Conservation (phyloP, 2,888 invertebrate species). For the Drosophila ezoana region DNA sequence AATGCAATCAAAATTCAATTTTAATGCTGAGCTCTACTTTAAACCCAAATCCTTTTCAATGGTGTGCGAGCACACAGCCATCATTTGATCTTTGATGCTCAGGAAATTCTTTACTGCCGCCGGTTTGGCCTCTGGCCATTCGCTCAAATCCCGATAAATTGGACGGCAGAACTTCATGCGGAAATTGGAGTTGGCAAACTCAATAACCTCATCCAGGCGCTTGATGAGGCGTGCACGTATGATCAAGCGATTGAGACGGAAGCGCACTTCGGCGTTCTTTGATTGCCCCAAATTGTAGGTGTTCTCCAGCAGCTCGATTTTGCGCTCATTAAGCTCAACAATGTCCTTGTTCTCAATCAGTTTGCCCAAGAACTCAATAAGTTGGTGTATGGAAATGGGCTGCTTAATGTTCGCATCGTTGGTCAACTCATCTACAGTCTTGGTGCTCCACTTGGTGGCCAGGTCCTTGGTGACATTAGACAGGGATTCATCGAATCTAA, state of each 20-base stretch:
- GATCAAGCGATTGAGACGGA: slow-evolving; percentile 91
- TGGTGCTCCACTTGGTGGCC: slow-evolving; percentile 86
- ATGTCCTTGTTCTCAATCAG: slow-evolving; percentile 87
- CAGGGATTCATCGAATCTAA: slow-evolving; percentile 89
- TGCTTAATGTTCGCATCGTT: slow-evolving; percentile 86
- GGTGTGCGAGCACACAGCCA: slow-evolving; percentile 91
- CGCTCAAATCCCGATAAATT: slow-evolving; percentile 93
- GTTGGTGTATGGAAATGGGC: slow-evolving; percentile 88
- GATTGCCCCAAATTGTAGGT: slow-evolving; percentile 88
- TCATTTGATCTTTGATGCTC: slow-evolving; percentile 90
- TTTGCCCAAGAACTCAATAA: slow-evolving; percentile 89
- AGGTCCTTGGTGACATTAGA: slow-evolving; percentile 87
- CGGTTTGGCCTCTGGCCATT: slow-evolving; percentile 90
- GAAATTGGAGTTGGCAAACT: slow-evolving; percentile 93
- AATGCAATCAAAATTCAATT: slow-evolving; percentile 21
- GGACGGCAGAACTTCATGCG: slow-evolving; percentile 97
- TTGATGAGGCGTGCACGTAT: slow-evolving; percentile 90
- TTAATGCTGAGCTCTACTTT: slow-evolving; percentile 57
- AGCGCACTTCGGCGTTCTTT: slow-evolving; percentile 92
- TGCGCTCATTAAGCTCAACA: slow-evolving; percentile 86
- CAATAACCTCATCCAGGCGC: slow-evolving; percentile 88
- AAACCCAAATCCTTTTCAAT: slow-evolving; percentile 90
- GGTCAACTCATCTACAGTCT: slow-evolving; percentile 84
- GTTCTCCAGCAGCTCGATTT: slow-evolving; percentile 86
- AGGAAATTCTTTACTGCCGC: slow-evolving; percentile 90